A percentile compares a stretch with the other conserved stretches of the same genome.
phyloP scores from a whole-genome alignment of 2,113 vertebrate species.

The Hiodon tergisus region DNA sequence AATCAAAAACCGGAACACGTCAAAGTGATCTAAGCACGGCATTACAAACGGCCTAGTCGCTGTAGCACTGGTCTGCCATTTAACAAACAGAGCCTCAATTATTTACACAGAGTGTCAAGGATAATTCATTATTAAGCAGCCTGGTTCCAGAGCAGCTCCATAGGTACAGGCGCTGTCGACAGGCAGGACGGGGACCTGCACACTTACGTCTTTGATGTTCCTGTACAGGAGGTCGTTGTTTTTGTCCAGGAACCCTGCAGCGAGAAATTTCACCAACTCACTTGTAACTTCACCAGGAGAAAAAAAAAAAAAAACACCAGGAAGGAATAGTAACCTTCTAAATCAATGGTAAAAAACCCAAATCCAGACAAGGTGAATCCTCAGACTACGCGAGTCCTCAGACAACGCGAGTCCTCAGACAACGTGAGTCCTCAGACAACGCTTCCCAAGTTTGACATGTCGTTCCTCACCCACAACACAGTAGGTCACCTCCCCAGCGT shows the following conservation, averaged over 20 bases:
- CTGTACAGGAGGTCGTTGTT: slow-evolving; percentile 90
- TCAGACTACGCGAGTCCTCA: too few species aligned
- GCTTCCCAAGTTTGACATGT: too few species aligned
- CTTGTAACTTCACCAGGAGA: too few species aligned
- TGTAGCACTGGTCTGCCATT: not conserved
- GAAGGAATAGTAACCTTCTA: too few species aligned
- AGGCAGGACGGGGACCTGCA: not conserved
- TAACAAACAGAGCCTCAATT: not conserved
- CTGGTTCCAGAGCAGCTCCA: not conserved
- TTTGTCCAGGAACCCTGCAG: slow-evolving; percentile 89
- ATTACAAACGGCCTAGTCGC: too few species aligned
- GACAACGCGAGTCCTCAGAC: too few species aligned
- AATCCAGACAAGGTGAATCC: too few species aligned
- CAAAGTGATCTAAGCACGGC: too few species aligned
- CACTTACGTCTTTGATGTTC: slow-evolving; percentile 89
- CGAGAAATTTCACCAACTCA: not conserved
- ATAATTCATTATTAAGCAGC: slow-evolving; percentile 33
- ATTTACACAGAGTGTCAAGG: not conserved
- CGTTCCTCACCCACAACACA: slow-evolving; percentile 80
- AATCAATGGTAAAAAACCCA: too few species aligned
- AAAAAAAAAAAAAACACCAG: not conserved
- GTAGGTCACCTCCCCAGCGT: slow-evolving; percentile 94
- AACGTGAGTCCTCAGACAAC: too few species aligned
- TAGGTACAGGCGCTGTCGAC: not conserved
- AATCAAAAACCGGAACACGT: too few species aligned